Evolutionary conservation across 2,888 invertebrate genomes (phyloP), one percentile per base, ranked within the genome.

Genomic region (Hartigia nigra): DNA sequence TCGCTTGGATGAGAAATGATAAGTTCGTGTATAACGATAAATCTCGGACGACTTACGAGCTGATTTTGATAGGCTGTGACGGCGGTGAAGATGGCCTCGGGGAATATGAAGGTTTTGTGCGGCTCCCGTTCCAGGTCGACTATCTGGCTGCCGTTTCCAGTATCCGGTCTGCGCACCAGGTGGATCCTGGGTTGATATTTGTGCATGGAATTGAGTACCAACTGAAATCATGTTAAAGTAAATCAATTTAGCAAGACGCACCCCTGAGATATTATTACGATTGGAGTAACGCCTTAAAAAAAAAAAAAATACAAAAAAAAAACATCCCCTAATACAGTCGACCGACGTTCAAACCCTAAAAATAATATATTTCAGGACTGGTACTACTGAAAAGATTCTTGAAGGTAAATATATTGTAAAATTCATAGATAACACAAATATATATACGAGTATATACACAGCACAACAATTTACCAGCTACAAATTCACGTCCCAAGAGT

Each of bases 21-120:
- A 31, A 69, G 34, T 39, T 75, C 75, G 37, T 37, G 31, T 39
- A 14, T 23, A 55, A 55, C 34, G 69, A 9, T 55, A 32, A 76
- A n/a, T 55, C 31, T 32, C 55, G 69, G 12, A 34, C 9, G 55
- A 94, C 95, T 94, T 91, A 97, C 96, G 94, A 97, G 92, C 92
- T 97, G 96, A 92, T 97, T 97, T 92, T 97, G 97, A 93, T 97
- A 97, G 82, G 97, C 97, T 77, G 97, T 97, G 84, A 97, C 97
- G 76, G 96, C 97, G 81, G 96, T 97, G 92, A 97, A 97, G 83
- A 96, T 95, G 34, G 96, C 95, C 92, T 97, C 96, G 31, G 96
- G 95, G 92, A 96, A 97, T 86, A 96, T 93, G 91, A 95, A 96
- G 76, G 96, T 96, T 89, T 95, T 94, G 92, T 95, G 95, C 86